Base-by-base conservation (phyloP, 2,888 invertebrate species). In the Zygogramma bicolorata region DNA sequence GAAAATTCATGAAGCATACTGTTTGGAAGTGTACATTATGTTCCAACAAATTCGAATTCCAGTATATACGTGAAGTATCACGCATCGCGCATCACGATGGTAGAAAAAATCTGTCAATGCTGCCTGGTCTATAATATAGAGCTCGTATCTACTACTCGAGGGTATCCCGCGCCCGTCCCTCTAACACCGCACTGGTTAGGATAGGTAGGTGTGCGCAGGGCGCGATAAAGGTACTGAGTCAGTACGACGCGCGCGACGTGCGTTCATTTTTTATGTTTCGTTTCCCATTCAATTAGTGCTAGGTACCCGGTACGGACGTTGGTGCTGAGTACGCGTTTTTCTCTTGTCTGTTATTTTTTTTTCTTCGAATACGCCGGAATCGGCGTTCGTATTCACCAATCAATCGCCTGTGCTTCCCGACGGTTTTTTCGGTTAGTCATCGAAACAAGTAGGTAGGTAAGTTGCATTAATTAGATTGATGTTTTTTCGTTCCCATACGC, bases 201-300 rank as follows among this genome's bases (percentile, higher is more conserved):
- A 38, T 38, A 27, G 38, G 25, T 27, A 61, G 27, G 68, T 59
- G 10, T 70, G 71, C 73, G 71, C 70, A 70, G 18, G 68, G 68
- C 71, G 71, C 72, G 59, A 34, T 53, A 49, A 49, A 49, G 58
- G 59, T 68, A 59, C 18, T 27, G 53, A 34, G 63, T 58, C 71
- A 53, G 67, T 66, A 63, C 40, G 25, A 53, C 65, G 67, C 72
- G 72, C 70, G 70, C 34, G 60, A 31, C 18, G 22, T 38, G 65
- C 34, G 31, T 60, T 57, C 53, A 49, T 69, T 63, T 73, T 75
- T 73, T 68, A 70, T 57, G 59, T 68, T 73, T 71, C 59, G 66
- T 34, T 59, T 59, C 59, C 59, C 75, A 71, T 75, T 75, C 67
- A 71, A 75, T 71, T 67, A 69, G 73, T 75, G 40, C 40, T 34